A percentile compares a stretch with the other conserved stretches of the same genome.
Conservation (phyloP, 1,140 invertebrate genomes). For the Dendrolimus punctatus region DNA sequence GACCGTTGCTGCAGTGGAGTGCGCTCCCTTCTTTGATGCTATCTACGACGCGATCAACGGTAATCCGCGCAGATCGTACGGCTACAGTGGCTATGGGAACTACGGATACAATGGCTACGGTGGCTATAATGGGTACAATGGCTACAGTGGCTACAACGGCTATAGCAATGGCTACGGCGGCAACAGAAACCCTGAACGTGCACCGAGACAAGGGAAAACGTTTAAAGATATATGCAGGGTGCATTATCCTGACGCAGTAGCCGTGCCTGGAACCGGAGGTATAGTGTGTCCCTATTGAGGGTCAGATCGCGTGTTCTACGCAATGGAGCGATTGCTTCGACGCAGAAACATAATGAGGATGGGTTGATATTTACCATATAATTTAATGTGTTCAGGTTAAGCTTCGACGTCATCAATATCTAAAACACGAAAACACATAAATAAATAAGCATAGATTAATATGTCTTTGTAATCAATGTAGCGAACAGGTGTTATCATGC, state of each 20-base stretch:
- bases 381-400: neutral
- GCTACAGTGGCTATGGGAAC: conserved; percentile 44
- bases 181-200: conserved; percentile 26
- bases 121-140: conserved; percentile 10
- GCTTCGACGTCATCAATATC: neutral
- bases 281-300: conserved; percentile 63
- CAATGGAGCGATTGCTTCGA: conserved; percentile 60
- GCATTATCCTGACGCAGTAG: conserved; percentile 51
- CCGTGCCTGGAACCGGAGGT: conserved; percentile 46
- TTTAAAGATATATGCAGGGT: conserved; percentile 66
- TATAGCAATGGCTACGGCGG: conserved; percentile 15
- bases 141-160: conserved; percentile 27
- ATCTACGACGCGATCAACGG: conserved; percentile 61
- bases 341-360: conserved; percentile 64
- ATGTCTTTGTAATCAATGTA: too few species aligned
- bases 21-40: conserved; percentile 56
- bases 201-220: conserved; percentile 45
- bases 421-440: too few species aligned
- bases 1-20: conserved; percentile 26
- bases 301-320: conserved; percentile 69
- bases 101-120: conserved; percentile 21
- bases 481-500: too few species aligned
- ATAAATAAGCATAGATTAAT: too few species aligned
- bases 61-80: conserved; percentile 47
- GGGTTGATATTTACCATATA: conserved; percentile 34